A percentile compares a stretch with the other conserved stretches of the same genome.
phyloP scores from a whole-genome alignment of 2,797 vertebrate genomes.

The Mormyrus proboscirostris region DNA sequence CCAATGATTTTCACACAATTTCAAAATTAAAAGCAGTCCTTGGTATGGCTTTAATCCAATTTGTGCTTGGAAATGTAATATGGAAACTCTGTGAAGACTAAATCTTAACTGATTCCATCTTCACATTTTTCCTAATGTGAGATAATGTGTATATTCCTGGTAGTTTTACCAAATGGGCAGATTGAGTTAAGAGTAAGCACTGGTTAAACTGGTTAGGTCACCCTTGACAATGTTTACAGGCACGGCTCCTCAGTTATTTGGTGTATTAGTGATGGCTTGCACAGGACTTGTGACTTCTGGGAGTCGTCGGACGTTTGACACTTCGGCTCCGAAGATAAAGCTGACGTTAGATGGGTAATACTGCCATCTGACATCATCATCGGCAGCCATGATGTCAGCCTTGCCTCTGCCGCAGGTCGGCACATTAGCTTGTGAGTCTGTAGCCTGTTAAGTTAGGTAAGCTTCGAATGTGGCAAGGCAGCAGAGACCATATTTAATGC shows the following conservation, averaged over 20 bases:
- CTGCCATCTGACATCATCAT: neutral
- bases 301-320: neutral
- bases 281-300: neutral
- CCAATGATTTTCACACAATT: neutral
- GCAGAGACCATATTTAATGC: neutral
- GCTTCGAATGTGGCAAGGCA: neutral
- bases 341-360: neutral
- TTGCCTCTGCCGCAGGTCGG: neutral
- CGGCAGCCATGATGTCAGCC: neutral
- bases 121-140: slow-evolving; percentile 10
- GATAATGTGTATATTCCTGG: neutral
- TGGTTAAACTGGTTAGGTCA: neutral
- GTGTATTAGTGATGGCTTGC: no score
- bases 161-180: neutral
- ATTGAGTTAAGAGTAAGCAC: neutral
- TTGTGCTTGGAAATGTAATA: slow-evolving; percentile 16
- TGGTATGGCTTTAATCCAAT: neutral
- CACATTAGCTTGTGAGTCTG: neutral
- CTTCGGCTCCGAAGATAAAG: neutral
- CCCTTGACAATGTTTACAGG: neutral
- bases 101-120: neutral
- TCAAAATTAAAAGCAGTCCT: slow-evolving; percentile 16
- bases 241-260: neutral
- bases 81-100: neutral
- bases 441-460: neutral